These are phyloP conservation scores for Micromussa lordhowensis DNA, from an alignment of 92 coral and sea anemone genomes.

Conservation along the genomic window DNA sequence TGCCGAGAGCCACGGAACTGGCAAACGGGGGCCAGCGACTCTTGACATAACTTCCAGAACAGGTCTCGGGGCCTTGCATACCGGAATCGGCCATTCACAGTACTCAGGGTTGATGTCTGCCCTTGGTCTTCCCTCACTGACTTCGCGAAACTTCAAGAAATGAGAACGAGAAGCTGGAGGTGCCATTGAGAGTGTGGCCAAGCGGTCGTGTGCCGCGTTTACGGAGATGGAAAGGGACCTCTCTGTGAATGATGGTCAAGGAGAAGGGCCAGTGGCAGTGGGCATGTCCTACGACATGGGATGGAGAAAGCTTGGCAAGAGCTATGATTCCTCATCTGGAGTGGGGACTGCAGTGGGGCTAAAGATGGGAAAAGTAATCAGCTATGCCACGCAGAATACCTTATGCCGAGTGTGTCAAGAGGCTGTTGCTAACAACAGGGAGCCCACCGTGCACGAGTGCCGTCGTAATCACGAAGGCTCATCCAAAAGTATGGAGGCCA, in stretches of 20 bases:
- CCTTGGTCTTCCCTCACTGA: no score
- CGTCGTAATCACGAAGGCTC: constrained; percentile 38
- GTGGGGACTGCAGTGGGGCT: constrained; percentile 40
- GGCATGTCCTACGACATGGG: constrained; percentile 50
- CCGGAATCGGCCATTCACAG: no score
- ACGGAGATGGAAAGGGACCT: constrained; percentile 20
- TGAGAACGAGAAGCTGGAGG: constrained; percentile 43
- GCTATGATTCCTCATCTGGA: constrained; percentile 48
- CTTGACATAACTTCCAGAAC: no score
- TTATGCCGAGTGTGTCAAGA: constrained; percentile 34
- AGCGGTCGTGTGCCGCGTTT: constrained; percentile 13
- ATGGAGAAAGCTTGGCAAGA: constrained; percentile 33
- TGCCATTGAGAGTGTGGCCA: no score
- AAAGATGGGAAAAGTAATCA: constrained; percentile 38
- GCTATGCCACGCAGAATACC: constrained; percentile 35
- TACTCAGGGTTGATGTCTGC: no score
- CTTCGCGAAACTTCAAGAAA: constrained; percentile 30
- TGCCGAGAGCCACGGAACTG: constrained; percentile 17
- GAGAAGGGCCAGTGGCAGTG: constrained; percentile 5
- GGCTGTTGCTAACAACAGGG: not conserved
- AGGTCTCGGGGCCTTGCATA: no score
- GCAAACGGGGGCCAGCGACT: constrained; percentile 8
- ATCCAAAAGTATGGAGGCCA: constrained; percentile 46
- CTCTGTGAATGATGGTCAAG: not conserved
- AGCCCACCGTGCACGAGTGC: constrained; percentile 40